phyloP scores from a whole-genome alignment of 1,140 invertebrate genomes.

The Drosophila truncata region DNA sequence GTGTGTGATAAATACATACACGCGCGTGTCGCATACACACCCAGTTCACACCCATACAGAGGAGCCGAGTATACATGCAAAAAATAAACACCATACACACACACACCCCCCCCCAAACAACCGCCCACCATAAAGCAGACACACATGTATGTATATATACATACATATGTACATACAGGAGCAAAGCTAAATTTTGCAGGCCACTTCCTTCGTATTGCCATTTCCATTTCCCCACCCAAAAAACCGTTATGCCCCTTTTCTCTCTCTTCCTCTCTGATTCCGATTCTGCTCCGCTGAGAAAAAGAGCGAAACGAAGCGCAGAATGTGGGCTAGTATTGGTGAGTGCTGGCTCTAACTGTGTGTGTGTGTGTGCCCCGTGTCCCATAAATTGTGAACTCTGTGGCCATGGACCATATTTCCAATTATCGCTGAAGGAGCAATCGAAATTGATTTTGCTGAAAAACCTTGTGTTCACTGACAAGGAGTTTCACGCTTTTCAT shows the following conservation, averaged over 20 bases:
- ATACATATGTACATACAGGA: constrained; percentile 34
- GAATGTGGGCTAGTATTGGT: constrained; percentile 37
- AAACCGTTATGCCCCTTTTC: constrained; percentile 63
- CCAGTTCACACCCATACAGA: constrained; percentile 63
- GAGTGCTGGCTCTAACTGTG: constrained; percentile 20
- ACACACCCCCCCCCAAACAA: constrained; percentile 33
- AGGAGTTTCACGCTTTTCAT: neutral
- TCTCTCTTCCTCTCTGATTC: constrained; percentile 42
- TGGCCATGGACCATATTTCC: constrained; percentile 83
- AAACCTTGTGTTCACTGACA: constrained; percentile 37
- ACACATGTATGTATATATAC: constrained; percentile 18
- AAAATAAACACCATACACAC: constrained; percentile 65
- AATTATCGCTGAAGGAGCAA: constrained; percentile 68
- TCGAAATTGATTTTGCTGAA: constrained; percentile 69
- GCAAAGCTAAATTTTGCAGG: constrained; percentile 77
- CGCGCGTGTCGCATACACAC: constrained; percentile 56
- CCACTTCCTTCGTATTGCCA: constrained; percentile 71
- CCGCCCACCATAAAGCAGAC: constrained; percentile 45
- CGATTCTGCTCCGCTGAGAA: constrained; percentile 38
- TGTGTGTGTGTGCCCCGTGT: constrained; percentile 70
- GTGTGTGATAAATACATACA: constrained; percentile 57
- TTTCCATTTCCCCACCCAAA: constrained; percentile 54
- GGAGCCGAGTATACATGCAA: constrained; percentile 65
- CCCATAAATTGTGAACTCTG: constrained; percentile 80
- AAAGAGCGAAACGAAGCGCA: constrained; percentile 59